These are phyloP conservation scores for Ptychochromis oligacanthus DNA, from an alignment of 2,113 vertebrate genomes.

Conservation along the genomic window DNA sequence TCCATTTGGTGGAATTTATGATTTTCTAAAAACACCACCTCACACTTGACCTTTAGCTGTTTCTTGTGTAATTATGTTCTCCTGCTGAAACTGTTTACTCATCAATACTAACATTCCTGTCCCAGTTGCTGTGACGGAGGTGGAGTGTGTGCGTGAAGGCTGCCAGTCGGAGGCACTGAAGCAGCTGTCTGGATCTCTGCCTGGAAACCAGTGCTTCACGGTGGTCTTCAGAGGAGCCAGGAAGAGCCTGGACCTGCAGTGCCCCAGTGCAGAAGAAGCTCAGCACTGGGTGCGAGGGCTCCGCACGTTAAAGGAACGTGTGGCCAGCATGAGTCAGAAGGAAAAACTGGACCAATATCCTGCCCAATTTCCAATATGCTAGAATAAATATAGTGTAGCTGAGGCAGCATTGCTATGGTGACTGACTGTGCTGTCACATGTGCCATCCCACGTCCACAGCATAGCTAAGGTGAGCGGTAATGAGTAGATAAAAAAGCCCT, in stretches of 20 bases:
- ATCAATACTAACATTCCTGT: background rate
- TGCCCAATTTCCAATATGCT: slow-evolving; percentile 56
- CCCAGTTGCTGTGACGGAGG: slow-evolving; percentile 88
- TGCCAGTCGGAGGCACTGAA: slow-evolving; percentile 90
- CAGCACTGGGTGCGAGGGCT: slow-evolving; percentile 90
- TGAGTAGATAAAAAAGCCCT: slow-evolving; percentile 16
- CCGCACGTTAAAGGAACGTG: slow-evolving; percentile 83
- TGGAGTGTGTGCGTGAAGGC: slow-evolving; percentile 89
- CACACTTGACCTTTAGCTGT: slow-evolving; percentile 38
- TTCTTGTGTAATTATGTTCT: background rate
- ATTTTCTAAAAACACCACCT: slow-evolving; percentile 3
- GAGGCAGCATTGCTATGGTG: slow-evolving; percentile 42
- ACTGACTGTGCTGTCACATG: slow-evolving; percentile 46
- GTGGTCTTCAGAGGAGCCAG: slow-evolving; percentile 87
- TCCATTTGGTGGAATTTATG: background rate
- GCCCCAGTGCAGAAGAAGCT: slow-evolving; percentile 83
- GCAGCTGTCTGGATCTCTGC: slow-evolving; percentile 78
- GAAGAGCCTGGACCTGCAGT: slow-evolving; percentile 91
- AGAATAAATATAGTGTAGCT: slow-evolving; percentile 54
- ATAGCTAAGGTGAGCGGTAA: slow-evolving; percentile 56
- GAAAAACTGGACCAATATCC: slow-evolving; percentile 98
- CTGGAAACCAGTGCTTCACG: slow-evolving; percentile 87
- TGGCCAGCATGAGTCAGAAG: slow-evolving; percentile 89
- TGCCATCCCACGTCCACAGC: slow-evolving; percentile 25
- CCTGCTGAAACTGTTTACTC: slow-evolving; percentile 18